phyloP scores from a whole-genome alignment of 2,888 invertebrate species.

The Dasysyrphus tricinctus region DNA sequence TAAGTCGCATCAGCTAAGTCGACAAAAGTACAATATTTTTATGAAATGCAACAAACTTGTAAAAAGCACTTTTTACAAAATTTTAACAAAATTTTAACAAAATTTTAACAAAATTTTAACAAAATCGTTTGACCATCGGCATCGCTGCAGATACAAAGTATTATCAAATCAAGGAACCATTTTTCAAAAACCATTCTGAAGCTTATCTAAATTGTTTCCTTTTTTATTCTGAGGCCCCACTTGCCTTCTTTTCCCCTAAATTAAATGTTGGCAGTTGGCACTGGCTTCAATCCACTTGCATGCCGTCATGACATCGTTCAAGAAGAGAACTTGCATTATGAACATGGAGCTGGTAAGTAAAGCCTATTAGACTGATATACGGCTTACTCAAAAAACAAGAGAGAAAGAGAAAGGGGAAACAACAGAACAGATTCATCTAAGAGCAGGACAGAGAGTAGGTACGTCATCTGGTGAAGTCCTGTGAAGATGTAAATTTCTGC shows the following conservation, averaged over 20 bases:
- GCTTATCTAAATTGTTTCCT: too few relatives aligned
- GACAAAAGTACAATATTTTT: too few relatives aligned
- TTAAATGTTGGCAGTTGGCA: background rate
- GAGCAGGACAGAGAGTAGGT: background rate
- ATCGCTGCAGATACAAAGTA: too few relatives aligned
- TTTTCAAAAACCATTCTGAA: too few relatives aligned
- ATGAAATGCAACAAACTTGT: too few relatives aligned
- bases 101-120: too few relatives aligned
- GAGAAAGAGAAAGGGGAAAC: background rate
- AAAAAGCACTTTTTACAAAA: too few relatives aligned
- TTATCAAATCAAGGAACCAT: too few relatives aligned
- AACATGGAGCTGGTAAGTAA: slow-evolving; percentile 9
- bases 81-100: too few relatives aligned
- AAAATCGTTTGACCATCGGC: too few relatives aligned
- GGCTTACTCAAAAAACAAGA: slow-evolving; percentile 40
- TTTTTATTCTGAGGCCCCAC: background rate
- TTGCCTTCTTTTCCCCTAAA: background rate
- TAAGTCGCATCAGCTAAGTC: too few relatives aligned
- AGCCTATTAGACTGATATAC: slow-evolving; percentile 59
- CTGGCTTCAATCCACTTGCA: slow-evolving; percentile 42
- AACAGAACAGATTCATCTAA: background rate
- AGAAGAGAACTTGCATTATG: slow-evolving; percentile 48
- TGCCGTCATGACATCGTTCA: slow-evolving; percentile 42
- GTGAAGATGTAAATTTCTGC: slow-evolving; percentile 63
- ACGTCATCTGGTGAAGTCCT: slow-evolving; percentile 14